Evolutionary conservation across 2,888 invertebrate genomes (phyloP), one percentile per base, ranked within the genome.

Genomic region (Nysson spinosus): DNA sequence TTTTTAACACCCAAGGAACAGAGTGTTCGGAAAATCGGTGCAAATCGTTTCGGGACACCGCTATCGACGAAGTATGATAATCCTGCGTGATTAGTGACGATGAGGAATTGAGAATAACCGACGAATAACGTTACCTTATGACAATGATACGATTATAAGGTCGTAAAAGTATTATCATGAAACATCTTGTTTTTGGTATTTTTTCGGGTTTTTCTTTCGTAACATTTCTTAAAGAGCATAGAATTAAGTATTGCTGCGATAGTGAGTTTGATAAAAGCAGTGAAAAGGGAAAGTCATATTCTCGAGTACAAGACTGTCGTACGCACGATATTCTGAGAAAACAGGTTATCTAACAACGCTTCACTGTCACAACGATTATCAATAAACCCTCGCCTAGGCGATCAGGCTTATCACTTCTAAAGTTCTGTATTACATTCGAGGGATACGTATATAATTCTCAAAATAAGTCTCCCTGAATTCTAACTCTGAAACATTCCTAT

Each of bases 101-200:
- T 42, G 20, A 12, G 9, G 55, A 54, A 26, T 9, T 20, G n/a
- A 37, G 35, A 55, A 30, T 42, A 24, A 55, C 43, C 56, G 56
- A 61, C 17, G 37, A 51, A 43, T 30, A 56, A 58, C 22, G 14
- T 57, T 44, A 50, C 46, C 44, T 40, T 39, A 56, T 20, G 26
- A 26, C 11, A 30, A 35, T 30, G 30, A 49, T 43, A 54, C 12
- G 32, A 56, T 52, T 50, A 30, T 4, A 34, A 5, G 32, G 49
- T 39, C 32, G 32, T 43, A 22, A 40, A 49, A 44, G 54, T 32
- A 28, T 43, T 37, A 58, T 14, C n/a, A 6, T 2, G 6, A 9
- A 54, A 24, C 14, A 30, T 11, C 14, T 20, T 14, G 47, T 22
- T 5, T n/a, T 22, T n/a, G n/a, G n/a, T n/a, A n/a, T 28, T 22